Conservation (phyloP, 2,888 invertebrate genomes). For the Coremacera marginata region DNA sequence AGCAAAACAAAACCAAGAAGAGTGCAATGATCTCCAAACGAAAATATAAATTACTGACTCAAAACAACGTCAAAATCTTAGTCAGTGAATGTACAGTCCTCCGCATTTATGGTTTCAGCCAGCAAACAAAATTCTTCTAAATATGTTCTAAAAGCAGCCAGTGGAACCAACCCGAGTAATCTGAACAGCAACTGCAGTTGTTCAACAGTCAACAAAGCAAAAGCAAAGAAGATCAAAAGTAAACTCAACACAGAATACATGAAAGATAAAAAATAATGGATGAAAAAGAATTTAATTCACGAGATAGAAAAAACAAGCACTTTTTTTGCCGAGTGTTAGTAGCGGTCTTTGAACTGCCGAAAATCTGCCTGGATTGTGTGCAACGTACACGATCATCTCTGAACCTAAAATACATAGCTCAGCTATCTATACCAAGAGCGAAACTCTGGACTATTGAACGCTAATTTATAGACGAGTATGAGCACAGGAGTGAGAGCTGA, state of each 20-base stretch:
- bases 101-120: conserved; percentile 18
- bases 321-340: conserved; percentile 34
- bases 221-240: conserved; percentile 15
- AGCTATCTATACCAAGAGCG: conserved; percentile 34
- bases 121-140: conserved; percentile 14
- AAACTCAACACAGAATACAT: conserved; percentile 27
- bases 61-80: not conserved
- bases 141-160: conserved; percentile 31
- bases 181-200: not conserved
- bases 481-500: conserved; percentile 40
- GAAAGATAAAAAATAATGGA: conserved; percentile 10
- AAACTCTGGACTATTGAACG: conserved; percentile 21
- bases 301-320: conserved; percentile 35
- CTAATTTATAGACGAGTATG: conserved; percentile 4
- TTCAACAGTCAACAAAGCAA: not conserved
- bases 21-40: conserved; percentile 51
- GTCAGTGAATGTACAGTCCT: conserved; percentile 28
- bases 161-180: conserved; percentile 10
- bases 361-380: conserved; percentile 43
- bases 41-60: conserved; percentile 24
- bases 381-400: conserved; percentile 28
- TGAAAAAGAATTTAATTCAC: conserved; percentile 21
- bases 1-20: conserved; percentile 47
- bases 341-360: conserved; percentile 60
- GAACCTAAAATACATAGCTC: conserved; percentile 15